Evolutionary conservation across 2,113 vertebrate species (phyloP).

Genomic region (Propithecus coquereli): DNA sequence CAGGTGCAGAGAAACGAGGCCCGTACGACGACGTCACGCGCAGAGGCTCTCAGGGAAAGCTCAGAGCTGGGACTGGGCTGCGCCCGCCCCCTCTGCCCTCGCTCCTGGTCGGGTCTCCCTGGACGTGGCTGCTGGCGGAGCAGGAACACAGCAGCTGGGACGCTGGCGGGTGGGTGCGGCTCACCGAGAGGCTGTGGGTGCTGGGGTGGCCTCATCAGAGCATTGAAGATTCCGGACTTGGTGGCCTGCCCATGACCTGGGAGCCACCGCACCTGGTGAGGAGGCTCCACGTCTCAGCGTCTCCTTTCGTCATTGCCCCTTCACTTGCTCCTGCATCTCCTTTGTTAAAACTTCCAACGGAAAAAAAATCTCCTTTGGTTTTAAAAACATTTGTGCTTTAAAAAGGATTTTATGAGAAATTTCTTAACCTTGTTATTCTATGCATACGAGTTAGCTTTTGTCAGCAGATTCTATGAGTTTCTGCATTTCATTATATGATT

Average conservation of each 20-base stretch:
- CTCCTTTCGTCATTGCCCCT: background rate
- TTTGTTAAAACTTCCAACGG: background rate
- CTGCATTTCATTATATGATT: background rate
- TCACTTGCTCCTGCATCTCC: background rate
- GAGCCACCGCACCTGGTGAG: accelerated
- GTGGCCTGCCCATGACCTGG: background rate
- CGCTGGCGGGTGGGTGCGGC: background rate
- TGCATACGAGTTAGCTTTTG: accelerated
- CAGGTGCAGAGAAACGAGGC: background rate
- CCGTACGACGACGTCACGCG: accelerated
- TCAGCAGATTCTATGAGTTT: background rate
- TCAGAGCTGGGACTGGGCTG: background rate
- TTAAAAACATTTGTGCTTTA: background rate
- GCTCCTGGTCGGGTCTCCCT: accelerated
- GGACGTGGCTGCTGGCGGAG: too few relatives aligned
- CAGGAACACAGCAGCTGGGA: accelerated
- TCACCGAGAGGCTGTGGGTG: background rate
- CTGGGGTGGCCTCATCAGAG: accelerated
- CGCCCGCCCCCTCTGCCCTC: background rate
- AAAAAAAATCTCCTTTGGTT: background rate
- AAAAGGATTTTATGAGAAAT: background rate
- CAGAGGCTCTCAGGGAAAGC: background rate
- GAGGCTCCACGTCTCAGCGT: too few relatives aligned
- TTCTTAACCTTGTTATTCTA: background rate
- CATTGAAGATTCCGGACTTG: accelerated